phyloP scores from a whole-genome alignment of 2,113 vertebrate genomes.

The Emydocephalus ijimae region DNA sequence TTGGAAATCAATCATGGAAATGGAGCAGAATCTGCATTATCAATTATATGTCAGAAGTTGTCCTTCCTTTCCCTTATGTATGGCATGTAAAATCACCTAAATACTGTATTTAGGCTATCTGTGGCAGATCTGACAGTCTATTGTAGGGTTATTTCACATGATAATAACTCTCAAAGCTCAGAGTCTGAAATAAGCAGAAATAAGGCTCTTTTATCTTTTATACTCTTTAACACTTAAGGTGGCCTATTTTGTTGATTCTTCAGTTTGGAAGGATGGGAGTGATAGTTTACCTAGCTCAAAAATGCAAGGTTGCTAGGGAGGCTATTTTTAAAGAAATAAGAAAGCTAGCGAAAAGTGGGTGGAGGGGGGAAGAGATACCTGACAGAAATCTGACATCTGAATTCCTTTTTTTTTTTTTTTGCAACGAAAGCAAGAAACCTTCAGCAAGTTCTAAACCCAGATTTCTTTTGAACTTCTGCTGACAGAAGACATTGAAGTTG shows the following conservation, averaged over 20 bases:
- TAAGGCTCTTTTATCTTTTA: slow-evolving; percentile 17
- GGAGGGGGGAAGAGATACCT: no score
- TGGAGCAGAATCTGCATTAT: slow-evolving; percentile 19
- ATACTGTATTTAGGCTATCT: slow-evolving; percentile 29
- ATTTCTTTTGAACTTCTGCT: slow-evolving; percentile 22
- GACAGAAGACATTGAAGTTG: background rate
- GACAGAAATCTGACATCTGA: slow-evolving; percentile 8
- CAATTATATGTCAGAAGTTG: slow-evolving; percentile 15
- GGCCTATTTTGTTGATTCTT: background rate
- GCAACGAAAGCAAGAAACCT: slow-evolving; percentile 5
- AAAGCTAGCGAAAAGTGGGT: background rate
- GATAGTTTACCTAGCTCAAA: background rate
- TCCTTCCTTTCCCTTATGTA: background rate
- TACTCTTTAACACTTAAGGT: slow-evolving; percentile 26
- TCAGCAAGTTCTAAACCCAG: background rate
- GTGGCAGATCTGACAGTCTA: slow-evolving; percentile 14
- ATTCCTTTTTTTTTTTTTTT: background rate
- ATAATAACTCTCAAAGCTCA: background rate
- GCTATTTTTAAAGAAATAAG: background rate
- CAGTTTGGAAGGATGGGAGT: background rate
- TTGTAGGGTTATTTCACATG: slow-evolving; percentile 23
- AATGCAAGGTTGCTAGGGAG: background rate
- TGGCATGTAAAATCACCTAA: slow-evolving; percentile 15
- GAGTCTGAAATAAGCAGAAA: slow-evolving; percentile 4
- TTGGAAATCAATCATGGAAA: background rate